These are phyloP conservation scores for Carlito syrichta DNA, from an alignment of 2,113 vertebrate species.

Conservation along the genomic window DNA sequence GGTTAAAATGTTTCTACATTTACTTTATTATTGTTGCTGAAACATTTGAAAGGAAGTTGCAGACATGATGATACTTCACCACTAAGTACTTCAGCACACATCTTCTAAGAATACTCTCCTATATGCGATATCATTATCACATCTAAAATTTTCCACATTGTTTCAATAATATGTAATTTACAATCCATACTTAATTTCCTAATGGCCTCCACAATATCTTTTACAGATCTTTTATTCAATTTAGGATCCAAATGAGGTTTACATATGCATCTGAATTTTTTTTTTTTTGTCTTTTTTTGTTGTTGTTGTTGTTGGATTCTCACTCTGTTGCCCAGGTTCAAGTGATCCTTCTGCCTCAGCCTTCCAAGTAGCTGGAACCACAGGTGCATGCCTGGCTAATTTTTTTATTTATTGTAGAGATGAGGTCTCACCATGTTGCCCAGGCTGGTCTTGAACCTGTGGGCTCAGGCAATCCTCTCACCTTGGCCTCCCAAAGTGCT, in stretches of 20 bases:
- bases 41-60: neutral
- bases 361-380: too few relatives aligned
- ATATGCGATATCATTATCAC: neutral
- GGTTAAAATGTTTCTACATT: slow-evolving; percentile 1
- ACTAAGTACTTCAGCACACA: neutral
- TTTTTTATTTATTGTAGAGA: too few relatives aligned
- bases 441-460: too few relatives aligned
- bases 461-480: too few relatives aligned
- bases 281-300: too few relatives aligned
- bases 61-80: neutral
- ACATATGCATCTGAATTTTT: neutral
- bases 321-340: too few relatives aligned
- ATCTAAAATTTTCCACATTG: neutral
- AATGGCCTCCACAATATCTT: neutral
- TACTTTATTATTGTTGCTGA: neutral
- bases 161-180: neutral
- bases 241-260: neutral
- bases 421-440: too few relatives aligned
- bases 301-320: too few relatives aligned
- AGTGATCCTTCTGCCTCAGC: too few relatives aligned
- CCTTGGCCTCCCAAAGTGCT: too few relatives aligned
- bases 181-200: neutral
- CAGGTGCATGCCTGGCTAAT: too few relatives aligned
- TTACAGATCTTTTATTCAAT: neutral
- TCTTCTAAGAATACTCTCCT: neutral